Evolutionary conservation across 2,888 invertebrate species (phyloP).

Genomic region (Cyclophora albipunctata): DNA sequence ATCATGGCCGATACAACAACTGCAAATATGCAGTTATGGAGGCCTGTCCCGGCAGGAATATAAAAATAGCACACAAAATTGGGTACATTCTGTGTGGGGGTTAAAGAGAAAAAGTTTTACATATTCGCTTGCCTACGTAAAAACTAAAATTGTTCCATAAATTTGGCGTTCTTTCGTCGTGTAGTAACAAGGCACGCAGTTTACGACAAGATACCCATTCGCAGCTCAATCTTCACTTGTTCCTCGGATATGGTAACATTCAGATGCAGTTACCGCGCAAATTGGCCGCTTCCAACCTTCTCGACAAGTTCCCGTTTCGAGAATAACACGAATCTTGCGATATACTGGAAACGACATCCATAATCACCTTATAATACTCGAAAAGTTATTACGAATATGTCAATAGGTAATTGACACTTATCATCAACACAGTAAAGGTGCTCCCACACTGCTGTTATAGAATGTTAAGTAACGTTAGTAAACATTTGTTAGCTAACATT

Average conservation of each 20-base stretch:
- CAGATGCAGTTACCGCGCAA: conserved; percentile 63
- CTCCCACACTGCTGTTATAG: too few relatives aligned
- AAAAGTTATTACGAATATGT: conserved; percentile 11
- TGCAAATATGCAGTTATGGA: too few relatives aligned
- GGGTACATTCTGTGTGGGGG: conserved; percentile 6
- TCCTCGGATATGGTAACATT: conserved; percentile 63
- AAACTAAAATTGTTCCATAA: conserved; percentile 40
- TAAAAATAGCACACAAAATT: background rate
- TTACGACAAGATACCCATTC: conserved; percentile 56
- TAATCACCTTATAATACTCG: too few relatives aligned
- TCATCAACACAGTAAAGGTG: too few relatives aligned
- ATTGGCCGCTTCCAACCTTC: conserved; percentile 58
- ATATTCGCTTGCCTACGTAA: conserved; percentile 24
- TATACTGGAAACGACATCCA: conserved; percentile 34
- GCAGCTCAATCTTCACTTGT: conserved; percentile 67
- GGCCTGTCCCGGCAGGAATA: too few relatives aligned
- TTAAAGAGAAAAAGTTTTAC: conserved; percentile 17
- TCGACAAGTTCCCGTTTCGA: conserved; percentile 36
- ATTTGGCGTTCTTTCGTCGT: conserved; percentile 36
- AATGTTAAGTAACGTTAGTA: too few relatives aligned
- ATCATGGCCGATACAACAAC: background rate
- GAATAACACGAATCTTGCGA: conserved; percentile 27
- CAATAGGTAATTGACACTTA: too few relatives aligned
- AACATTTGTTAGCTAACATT: too few relatives aligned
- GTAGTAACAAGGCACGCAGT: conserved; percentile 56